A percentile compares a stretch with the other conserved stretches of the same genome.
phyloP scores from a whole-genome alignment of 2,113 vertebrate species.

The Beaufortia kweichowensis region DNA sequence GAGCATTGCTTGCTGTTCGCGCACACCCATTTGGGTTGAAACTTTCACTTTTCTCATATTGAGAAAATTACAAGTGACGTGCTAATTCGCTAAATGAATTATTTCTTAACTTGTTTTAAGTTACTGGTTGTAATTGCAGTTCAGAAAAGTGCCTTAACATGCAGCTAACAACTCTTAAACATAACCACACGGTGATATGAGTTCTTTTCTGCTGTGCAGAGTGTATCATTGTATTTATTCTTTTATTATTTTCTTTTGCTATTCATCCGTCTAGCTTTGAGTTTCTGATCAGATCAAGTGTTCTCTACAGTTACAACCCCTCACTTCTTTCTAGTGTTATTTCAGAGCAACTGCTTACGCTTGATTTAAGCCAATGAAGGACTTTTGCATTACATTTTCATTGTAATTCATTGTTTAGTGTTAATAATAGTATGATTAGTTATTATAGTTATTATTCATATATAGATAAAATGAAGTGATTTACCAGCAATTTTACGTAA shows the following conservation, averaged over 20 bases:
- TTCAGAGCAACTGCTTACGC: background rate
- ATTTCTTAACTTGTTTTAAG: background rate
- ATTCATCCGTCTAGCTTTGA: background rate
- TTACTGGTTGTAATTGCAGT: constrained; percentile 22
- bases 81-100: constrained; percentile 1
- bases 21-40: constrained; percentile 25
- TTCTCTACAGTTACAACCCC: constrained; percentile 2
- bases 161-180: constrained; percentile 27
- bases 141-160: constrained; percentile 30
- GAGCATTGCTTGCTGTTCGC: constrained; percentile 11
- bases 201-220: constrained; percentile 40
- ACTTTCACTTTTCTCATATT: constrained; percentile 60
- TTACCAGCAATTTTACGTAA: background rate
- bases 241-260: background rate
- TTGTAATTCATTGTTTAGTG: background rate
- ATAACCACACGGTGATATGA: constrained; percentile 22
- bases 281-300: background rate
- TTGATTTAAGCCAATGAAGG: background rate
- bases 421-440: background rate
- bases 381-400: background rate
- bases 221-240: background rate
- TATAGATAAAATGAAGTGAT: background rate
- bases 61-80: constrained; percentile 53
- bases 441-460: background rate
- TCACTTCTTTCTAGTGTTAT: background rate